Evolutionary conservation across 2,113 vertebrate genomes (phyloP).

Genomic region (Equus quagga): DNA sequence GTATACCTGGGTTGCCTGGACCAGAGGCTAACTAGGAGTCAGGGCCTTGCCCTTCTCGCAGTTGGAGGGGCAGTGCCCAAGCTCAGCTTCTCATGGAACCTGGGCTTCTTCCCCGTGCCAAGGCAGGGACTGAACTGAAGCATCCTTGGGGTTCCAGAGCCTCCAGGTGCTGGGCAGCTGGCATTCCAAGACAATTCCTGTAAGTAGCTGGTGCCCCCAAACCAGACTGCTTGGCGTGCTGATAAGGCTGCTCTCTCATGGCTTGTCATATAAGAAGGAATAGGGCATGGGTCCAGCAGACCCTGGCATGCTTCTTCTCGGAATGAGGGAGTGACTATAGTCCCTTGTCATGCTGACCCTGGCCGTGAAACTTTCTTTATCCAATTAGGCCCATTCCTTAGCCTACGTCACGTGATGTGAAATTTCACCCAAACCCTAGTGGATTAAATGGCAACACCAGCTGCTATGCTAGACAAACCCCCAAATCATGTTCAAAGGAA

Average conservation of each 20-base stretch:
- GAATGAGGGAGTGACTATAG: neutral
- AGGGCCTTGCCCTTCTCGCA: neutral
- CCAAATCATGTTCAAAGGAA: neutral
- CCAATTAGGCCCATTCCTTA: neutral
- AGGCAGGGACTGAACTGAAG: neutral
- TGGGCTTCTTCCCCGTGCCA: neutral
- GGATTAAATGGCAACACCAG: neutral
- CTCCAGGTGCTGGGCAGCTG: neutral
- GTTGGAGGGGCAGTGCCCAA: neutral
- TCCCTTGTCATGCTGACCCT: neutral
- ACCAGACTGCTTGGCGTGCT: neutral
- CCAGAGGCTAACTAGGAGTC: neutral
- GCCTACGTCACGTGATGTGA: neutral
- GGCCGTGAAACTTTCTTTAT: neutral
- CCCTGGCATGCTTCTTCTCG: neutral
- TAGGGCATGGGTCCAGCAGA: neutral
- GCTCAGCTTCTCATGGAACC: neutral
- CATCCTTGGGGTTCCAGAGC: neutral
- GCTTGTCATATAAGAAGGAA: neutral
- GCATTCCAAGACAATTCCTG: neutral
- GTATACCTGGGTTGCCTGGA: neutral
- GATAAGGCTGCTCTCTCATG: neutral
- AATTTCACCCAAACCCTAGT: neutral
- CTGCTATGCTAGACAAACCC: neutral
- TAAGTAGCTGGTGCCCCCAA: neutral